Conservation (phyloP, 1,140 invertebrate species). For the Dreissena rostriformis region DNA sequence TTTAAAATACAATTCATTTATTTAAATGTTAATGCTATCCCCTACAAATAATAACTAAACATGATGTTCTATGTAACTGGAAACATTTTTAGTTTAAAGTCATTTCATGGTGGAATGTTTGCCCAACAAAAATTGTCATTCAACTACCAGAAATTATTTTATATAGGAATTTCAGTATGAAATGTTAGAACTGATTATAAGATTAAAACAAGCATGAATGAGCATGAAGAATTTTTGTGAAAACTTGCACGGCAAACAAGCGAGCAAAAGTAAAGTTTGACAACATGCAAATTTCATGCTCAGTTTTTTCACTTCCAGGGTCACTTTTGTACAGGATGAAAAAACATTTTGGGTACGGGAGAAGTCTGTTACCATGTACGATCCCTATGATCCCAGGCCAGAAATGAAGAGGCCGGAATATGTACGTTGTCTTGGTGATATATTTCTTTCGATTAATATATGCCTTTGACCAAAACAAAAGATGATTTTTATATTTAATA, state of each 20-base stretch:
- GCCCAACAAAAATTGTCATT: too few species aligned
- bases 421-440: neutral
- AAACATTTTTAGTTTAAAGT: neutral
- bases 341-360: conserved; percentile 44
- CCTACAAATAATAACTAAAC: neutral
- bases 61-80: neutral
- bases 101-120: too few species aligned
- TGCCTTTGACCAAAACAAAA: too few species aligned
- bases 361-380: conserved; percentile 34
- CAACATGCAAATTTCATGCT: neutral
- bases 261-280: too few species aligned
- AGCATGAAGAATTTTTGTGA: too few species aligned
- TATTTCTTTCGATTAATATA: too few species aligned
- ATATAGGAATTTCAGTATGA: too few species aligned
- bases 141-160: too few species aligned
- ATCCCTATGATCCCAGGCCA: neutral
- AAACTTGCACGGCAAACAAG: too few species aligned
- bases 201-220: too few species aligned
- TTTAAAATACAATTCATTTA: neutral
- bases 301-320: conserved; percentile 33
- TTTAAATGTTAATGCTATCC: neutral
- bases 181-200: too few species aligned
- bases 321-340: conserved; percentile 53
- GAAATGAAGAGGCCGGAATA: conserved; percentile 12
- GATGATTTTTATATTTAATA: too few species aligned